These are phyloP conservation scores for Drosophila setosimentum DNA, from an alignment of 2,888 invertebrate genomes.

Conservation along the genomic window DNA sequence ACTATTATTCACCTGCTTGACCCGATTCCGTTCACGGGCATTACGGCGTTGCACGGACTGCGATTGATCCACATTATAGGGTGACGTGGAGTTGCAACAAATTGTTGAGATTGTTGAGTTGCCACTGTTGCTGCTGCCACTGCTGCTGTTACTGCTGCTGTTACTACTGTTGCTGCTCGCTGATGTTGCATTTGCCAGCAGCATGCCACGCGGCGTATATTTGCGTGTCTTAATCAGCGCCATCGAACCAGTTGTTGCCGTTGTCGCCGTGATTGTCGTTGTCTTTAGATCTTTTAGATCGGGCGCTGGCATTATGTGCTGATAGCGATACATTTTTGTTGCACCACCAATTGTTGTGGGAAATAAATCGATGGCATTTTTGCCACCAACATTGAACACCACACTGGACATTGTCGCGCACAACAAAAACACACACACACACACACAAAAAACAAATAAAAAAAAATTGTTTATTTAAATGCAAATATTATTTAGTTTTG, in stretches of 20 bases:
- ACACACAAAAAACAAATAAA: conserved; percentile 43
- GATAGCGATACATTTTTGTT: conserved; percentile 78
- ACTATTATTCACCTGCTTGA: conserved; percentile 97
- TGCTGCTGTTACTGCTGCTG: conserved; percentile 15
- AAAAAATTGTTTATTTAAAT: conserved; percentile 21
- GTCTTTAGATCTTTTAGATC: conserved; percentile 35
- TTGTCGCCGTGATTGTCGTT: conserved; percentile 36
- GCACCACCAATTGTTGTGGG: conserved; percentile 63
- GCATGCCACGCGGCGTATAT: conserved; percentile 87
- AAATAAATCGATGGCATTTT: conserved; percentile 54
- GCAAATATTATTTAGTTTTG: background rate
- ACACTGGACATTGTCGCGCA: conserved; percentile 58
- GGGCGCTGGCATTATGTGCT: conserved; percentile 77
- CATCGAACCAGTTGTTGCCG: conserved; percentile 38
- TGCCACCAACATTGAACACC: conserved; percentile 57
- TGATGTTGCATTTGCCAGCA: conserved; percentile 36
- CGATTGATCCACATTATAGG: conserved; percentile 88
- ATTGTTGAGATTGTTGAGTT: conserved; percentile 13
- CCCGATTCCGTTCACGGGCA: conserved; percentile 96
- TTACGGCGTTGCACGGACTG: conserved; percentile 96
- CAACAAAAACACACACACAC: conserved; percentile 32
- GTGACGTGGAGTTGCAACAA: conserved; percentile 29
- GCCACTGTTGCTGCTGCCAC: conserved; percentile 17
- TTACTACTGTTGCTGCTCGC: conserved; percentile 17
- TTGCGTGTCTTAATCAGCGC: conserved; percentile 88